Evolutionary conservation across 2,888 invertebrate species (phyloP), one percentile per base, ranked within the genome.

Genomic region (Hirtodrosophila trivittata): DNA sequence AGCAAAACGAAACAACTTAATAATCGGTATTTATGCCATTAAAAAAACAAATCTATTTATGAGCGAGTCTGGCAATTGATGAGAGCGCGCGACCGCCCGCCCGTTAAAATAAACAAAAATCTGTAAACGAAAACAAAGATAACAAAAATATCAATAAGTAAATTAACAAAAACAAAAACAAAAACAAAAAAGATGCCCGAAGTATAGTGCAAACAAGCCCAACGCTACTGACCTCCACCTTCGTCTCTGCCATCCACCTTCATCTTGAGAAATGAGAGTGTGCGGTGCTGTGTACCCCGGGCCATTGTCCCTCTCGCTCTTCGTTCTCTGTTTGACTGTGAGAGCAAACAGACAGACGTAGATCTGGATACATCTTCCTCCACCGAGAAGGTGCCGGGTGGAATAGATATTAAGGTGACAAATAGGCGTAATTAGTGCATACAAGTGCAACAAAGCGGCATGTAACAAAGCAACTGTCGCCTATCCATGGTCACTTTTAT

Each of bases 41-140:
- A 45, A 75, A 69, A 58, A 47, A 75, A 63, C 30, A 42, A 52
- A 55, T 10, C 21, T 21, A 66, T 52, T 52, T 25, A 32, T 14
- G 45, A 35, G 35, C 12, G 21, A 41, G 45, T 42, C 42, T 55
- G 47, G n/a, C 13, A 33, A 55, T 57, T 64, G 71, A 67, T 21
- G 37, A 71, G 25, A n/a, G 37, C 21, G 10, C 33, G 21, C 13
- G 72, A 65, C 66, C 66, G 75, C 62, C 38, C 70, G 70, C 57
- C 75, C 39, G 70, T 42, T 28, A 74, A 69, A 51, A 54, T 71
- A 71, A 71, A 71, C 71, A 35, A 69, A 65, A 57, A 67, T 35
- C 18, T 16, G 45, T 13, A 39, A 67, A 58, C 51, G 42, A 43
- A 55, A 69, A 60, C 49, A 68, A 49, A 49, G 33, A 47, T 33